Conservation (phyloP, 2,888 invertebrate species). For the Dasypolia templi region DNA sequence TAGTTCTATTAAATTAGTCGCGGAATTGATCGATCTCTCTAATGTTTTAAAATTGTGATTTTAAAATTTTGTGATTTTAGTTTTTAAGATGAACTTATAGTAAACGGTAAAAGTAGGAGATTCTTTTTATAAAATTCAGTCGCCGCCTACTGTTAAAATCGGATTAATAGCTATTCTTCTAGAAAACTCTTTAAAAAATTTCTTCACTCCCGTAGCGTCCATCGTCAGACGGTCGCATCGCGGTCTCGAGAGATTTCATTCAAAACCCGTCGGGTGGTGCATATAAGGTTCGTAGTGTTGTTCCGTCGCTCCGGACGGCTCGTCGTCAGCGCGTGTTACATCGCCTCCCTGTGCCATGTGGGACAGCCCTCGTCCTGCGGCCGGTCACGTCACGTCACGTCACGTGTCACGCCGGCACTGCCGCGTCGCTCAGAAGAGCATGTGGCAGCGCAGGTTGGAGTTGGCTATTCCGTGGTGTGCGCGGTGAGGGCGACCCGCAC, state of each 20-base stretch:
- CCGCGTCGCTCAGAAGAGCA: constrained; percentile 85
- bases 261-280: constrained; percentile 81
- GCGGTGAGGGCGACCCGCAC: constrained; percentile 91
- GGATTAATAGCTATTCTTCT: constrained; percentile 85
- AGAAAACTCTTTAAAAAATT: constrained; percentile 87
- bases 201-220: constrained; percentile 79
- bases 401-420: constrained; percentile 48
- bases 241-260: constrained; percentile 73
- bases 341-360: constrained; percentile 89
- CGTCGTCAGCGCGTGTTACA: constrained; percentile 71
- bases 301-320: constrained; percentile 64
- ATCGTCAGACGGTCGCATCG: constrained; percentile 73
- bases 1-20: constrained; percentile 82
- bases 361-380: constrained; percentile 67
- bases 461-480: constrained; percentile 91
- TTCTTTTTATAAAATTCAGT: constrained; percentile 89
- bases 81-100: constrained; percentile 82
- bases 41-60: constrained; percentile 75
- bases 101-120: constrained; percentile 85
- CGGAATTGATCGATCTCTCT: constrained; percentile 78
- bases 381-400: constrained; percentile 47
- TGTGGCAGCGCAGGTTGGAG: constrained; percentile 91
- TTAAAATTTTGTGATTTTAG: constrained; percentile 77
- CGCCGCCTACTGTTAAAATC: constrained; percentile 88
- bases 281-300: constrained; percentile 79